Conservation (phyloP, 2,797 vertebrate genomes). For the Myiothlypis chrysogaster region DNA sequence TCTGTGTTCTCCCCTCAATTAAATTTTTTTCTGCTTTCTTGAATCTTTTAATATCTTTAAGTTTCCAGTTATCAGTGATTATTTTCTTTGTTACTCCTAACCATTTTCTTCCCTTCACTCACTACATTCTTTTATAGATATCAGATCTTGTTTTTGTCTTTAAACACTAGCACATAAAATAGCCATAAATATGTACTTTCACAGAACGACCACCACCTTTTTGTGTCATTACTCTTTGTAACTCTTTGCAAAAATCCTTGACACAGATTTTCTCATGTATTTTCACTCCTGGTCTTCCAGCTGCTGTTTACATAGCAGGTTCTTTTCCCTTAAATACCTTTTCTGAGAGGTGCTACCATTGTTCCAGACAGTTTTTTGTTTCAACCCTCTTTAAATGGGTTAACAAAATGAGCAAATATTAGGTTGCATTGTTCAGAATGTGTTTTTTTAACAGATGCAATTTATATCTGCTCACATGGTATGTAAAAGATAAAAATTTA, state of each 20-base stretch:
- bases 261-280: background rate
- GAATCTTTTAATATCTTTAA: background rate
- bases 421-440: background rate
- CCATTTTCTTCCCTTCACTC: background rate
- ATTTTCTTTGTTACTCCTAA: background rate
- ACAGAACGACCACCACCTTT: background rate
- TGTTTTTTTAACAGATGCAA: background rate
- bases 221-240: background rate
- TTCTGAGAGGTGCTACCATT: background rate
- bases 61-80: background rate
- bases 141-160: background rate
- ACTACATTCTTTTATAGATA: background rate
- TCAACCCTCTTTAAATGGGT: background rate
- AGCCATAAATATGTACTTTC: background rate
- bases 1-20: background rate
- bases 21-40: background rate
- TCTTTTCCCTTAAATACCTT: background rate
- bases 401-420: background rate
- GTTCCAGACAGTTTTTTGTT: background rate
- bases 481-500: background rate
- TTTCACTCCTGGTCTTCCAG: background rate
- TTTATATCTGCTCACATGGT: background rate
- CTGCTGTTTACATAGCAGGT: background rate
- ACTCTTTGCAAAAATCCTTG: background rate
- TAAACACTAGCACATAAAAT: background rate